phyloP scores from a whole-genome alignment of 2,888 invertebrate species.

The Eilema sororculum region DNA sequence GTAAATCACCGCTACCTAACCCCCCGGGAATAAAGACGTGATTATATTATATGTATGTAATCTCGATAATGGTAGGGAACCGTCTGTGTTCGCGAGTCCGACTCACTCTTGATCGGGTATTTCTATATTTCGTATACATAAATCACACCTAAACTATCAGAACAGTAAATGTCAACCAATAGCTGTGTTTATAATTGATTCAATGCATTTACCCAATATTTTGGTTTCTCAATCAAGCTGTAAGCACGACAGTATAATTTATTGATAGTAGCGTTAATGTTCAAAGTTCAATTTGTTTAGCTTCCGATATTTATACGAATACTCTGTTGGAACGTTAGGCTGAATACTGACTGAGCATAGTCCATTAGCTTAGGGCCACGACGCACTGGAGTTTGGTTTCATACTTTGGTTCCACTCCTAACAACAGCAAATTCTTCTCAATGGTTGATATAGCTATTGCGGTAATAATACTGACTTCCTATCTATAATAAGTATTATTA shows the following conservation, averaged over 20 bases:
- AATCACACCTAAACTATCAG: neutral
- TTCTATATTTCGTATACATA: neutral
- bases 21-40: too few species aligned
- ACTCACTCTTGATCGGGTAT: neutral
- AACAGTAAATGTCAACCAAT: neutral
- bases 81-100: too few species aligned
- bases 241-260: constrained; percentile 14
- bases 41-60: too few species aligned
- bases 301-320: constrained; percentile 7
- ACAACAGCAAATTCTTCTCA: neutral
- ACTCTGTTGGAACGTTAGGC: neutral
- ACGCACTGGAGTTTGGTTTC: too few species aligned
- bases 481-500: too few species aligned
- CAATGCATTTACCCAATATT: constrained; percentile 4
- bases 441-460: neutral
- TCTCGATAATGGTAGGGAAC: too few species aligned
- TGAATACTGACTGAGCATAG: neutral
- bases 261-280: constrained; percentile 10
- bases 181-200: constrained; percentile 5
- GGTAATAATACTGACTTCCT: neutral
- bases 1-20: too few species aligned
- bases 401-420: too few species aligned
- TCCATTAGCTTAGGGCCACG: too few species aligned
- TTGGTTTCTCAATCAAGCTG: constrained; percentile 12
- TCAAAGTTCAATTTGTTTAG: constrained; percentile 8